Conservation (phyloP, 1,140 invertebrate species). For the Heliconius hewitsoni region DNA sequence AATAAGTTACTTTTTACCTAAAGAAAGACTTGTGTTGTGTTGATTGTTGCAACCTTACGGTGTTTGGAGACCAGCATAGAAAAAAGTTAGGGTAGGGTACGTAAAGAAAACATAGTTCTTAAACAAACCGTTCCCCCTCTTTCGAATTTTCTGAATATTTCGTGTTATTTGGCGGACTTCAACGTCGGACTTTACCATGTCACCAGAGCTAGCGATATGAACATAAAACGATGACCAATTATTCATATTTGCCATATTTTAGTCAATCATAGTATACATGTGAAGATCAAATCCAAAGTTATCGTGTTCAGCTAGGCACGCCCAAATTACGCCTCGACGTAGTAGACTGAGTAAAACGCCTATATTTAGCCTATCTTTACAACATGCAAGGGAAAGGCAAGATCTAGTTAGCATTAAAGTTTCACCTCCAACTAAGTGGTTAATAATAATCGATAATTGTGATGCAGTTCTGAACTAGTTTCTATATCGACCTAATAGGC, state of each 20-base stretch:
- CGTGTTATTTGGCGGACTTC: too few species aligned
- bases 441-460: constrained; percentile 69
- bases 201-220: too few species aligned
- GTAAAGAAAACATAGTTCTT: too few species aligned
- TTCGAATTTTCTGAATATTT: too few species aligned
- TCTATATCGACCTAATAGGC: constrained; percentile 59
- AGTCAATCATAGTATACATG: too few species aligned
- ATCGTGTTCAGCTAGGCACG: not conserved
- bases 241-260: too few species aligned
- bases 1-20: not conserved
- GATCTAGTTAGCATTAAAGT: constrained; percentile 44
- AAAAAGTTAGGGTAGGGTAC: too few species aligned
- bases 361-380: constrained; percentile 30
- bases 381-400: constrained; percentile 38
- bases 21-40: not conserved
- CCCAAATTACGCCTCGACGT: not conserved
- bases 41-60: not conserved
- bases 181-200: too few species aligned
- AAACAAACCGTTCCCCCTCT: too few species aligned
- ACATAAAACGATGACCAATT: too few species aligned
- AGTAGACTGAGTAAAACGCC: constrained; percentile 11
- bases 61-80: not conserved
- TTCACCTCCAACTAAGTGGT: constrained; percentile 62
- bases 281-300: not conserved
- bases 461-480: constrained; percentile 51